Evolutionary conservation across 2,888 invertebrate genomes (phyloP), one percentile per base, ranked within the genome.

Genomic region (Iselma pallidipennis): DNA sequence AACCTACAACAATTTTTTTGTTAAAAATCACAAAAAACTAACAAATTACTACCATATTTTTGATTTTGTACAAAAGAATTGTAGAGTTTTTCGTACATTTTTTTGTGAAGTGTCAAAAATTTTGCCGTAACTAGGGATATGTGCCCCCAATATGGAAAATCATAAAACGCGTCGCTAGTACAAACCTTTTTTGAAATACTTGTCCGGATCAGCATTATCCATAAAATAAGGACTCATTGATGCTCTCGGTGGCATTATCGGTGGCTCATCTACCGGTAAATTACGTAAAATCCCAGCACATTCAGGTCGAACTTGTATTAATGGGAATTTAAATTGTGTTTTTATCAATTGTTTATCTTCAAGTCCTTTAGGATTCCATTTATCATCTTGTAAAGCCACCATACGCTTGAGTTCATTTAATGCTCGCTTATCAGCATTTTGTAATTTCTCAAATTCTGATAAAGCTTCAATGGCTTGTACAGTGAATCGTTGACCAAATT

Each of bases 401-500:
- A 86, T 84, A 74, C 85, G 83, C 67, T 85, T 84, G 53, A 90
- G 77, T 66, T 86, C 85, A 72, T 88, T 85, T 28, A 83, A 78
- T 1, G 85, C 88, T 9, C 85, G 86, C 62, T 85, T 83, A 60
- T 88, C 85, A 54, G 84, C 83, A 33, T 87, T 78, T 78, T 88
- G 88, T 12, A 86, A 76, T 62, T 82, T 83, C 75, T 91, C 90
- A 73, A 91, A 91, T 74, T 90, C 87, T 0, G 90, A 88, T 25
- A 92, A 77, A 0, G 88, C 91, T 77, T 91, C 90, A 0, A 89
- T 89, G 0, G 91, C 91, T 48, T 87, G 84, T 6, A 91, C 88
- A 1, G 88, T 85, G 78, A 87, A 91, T 49, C 91, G 85, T 77
- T 91, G 90, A 0, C 92, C 92, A 69, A 86, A 87, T 75, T 87